Percentiles rank a stretch among this genome's conserved stretches.
Conservation (phyloP, 2,113 vertebrate genomes). For the Ondatra zibethicus region DNA sequence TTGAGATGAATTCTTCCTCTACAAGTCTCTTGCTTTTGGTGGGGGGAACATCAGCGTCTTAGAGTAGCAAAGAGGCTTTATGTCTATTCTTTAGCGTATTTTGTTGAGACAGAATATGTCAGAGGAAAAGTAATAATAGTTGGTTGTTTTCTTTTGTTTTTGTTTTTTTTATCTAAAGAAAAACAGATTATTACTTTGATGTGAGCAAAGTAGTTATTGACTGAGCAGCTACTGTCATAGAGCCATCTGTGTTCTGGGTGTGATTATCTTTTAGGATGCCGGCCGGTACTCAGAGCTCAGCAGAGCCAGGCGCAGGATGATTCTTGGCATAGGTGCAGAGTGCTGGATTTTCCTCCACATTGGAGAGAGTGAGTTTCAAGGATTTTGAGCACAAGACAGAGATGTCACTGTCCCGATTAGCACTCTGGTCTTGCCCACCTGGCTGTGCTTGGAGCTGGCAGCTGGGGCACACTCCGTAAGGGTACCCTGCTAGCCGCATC, state of each 20-base stretch:
- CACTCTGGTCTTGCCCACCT: conserved; percentile 79
- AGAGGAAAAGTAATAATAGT: neutral
- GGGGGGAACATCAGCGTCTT: neutral
- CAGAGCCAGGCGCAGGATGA: conserved; percentile 62
- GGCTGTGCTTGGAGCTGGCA: conserved; percentile 83
- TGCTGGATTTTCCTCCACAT: conserved; percentile 68
- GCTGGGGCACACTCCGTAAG: conserved; percentile 72
- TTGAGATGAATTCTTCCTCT: neutral
- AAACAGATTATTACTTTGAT: neutral
- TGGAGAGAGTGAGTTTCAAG: conserved; percentile 76
- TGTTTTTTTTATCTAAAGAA: neutral
- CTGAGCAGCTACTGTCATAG: neutral
- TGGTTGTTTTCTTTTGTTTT: neutral
- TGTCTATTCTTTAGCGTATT: neutral
- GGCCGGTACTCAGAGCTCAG: conserved; percentile 58
- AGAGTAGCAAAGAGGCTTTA: neutral
- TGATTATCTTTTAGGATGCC: neutral
- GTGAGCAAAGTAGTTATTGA: neutral
- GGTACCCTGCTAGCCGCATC: conserved; percentile 71
- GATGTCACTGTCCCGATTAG: conserved; percentile 86
- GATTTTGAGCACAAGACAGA: conserved; percentile 79
- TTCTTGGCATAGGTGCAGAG: conserved; percentile 73
- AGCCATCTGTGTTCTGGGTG: neutral
- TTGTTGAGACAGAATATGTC: neutral
- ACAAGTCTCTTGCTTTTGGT: neutral